Evolutionary conservation across 2,113 vertebrate genomes (phyloP).

Genomic region (Heteronetta atricapilla): DNA sequence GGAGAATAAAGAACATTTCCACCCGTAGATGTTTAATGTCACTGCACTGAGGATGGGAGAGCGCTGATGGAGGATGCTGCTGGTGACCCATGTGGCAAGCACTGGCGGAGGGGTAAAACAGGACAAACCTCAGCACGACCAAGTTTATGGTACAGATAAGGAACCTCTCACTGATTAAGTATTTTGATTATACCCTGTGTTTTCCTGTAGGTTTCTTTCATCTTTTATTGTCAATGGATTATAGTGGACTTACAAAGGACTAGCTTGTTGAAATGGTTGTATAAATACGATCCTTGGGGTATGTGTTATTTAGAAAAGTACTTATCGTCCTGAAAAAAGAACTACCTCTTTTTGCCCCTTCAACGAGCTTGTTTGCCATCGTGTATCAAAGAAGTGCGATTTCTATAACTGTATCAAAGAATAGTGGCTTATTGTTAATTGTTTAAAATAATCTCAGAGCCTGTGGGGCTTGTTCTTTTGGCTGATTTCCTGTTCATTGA

Average conservation of each 20-base stretch:
- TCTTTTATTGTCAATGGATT: neutral
- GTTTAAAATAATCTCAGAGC: neutral
- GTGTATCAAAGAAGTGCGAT: neutral
- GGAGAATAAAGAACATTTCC: neutral
- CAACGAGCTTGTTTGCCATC: neutral
- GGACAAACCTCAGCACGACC: neutral
- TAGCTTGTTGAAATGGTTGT: slow-evolving; percentile 25
- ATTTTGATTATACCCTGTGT: slow-evolving; percentile 20
- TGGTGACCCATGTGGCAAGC: neutral
- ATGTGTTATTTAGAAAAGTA: slow-evolving; percentile 6
- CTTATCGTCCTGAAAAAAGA: neutral
- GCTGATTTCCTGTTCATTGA: neutral
- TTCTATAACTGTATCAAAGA: neutral
- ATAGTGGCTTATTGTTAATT: slow-evolving; percentile 19
- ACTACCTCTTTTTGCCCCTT: neutral
- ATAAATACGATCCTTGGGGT: neutral
- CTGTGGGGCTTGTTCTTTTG: neutral
- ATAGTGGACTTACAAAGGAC: neutral
- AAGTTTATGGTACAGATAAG: neutral
- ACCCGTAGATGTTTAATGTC: neutral
- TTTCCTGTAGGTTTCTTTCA: slow-evolving; percentile 52
- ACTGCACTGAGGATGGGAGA: neutral
- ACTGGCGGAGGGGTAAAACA: neutral
- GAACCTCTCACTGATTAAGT: slow-evolving; percentile 24
- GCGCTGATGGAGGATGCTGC: fast-evolving